phyloP scores from a whole-genome alignment of 92 coral and sea anemone species.

The Palythoa caribaeorum region DNA sequence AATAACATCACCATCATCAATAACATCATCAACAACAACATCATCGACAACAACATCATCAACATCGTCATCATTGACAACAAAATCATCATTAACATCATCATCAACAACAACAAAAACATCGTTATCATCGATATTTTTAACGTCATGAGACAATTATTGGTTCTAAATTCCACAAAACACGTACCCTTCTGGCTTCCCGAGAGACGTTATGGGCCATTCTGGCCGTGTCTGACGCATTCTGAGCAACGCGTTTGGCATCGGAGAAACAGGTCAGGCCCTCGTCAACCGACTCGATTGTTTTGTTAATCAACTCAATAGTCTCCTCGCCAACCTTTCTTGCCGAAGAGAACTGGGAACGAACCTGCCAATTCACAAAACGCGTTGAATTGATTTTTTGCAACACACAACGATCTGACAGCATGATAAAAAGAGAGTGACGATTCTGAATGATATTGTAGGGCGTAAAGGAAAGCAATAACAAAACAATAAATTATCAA shows the following conservation, averaged over 20 bases:
- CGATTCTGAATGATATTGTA: no score
- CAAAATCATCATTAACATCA: not conserved
- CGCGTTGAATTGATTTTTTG: not conserved
- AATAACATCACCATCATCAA: not conserved
- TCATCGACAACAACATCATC: not conserved
- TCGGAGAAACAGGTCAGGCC: slow-evolving; percentile 80
- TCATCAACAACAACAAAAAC: not conserved
- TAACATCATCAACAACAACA: not conserved
- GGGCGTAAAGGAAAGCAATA: no score
- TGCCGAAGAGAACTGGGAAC: slow-evolving; percentile 74
- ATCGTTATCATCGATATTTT: not conserved
- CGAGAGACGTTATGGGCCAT: slow-evolving; percentile 74
- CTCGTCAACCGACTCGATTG: slow-evolving; percentile 71
- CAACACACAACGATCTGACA: not conserved
- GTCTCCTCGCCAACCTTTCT: slow-evolving; percentile 70
- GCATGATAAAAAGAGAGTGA: not conserved
- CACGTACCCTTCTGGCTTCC: slow-evolving; percentile 79
- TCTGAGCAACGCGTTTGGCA: slow-evolving; percentile 74
- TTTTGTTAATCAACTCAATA: slow-evolving; percentile 70
- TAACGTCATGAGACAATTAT: not conserved
- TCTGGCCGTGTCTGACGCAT: slow-evolving; percentile 79
- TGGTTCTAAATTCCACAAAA: not conserved
- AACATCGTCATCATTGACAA: not conserved
- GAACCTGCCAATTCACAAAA: slow-evolving; percentile 59
- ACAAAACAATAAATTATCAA: not conserved